A percentile compares a stretch with the other conserved stretches of the same genome.
Conservation (phyloP, 2,888 invertebrate species). For the Oscheius sp. region DNA sequence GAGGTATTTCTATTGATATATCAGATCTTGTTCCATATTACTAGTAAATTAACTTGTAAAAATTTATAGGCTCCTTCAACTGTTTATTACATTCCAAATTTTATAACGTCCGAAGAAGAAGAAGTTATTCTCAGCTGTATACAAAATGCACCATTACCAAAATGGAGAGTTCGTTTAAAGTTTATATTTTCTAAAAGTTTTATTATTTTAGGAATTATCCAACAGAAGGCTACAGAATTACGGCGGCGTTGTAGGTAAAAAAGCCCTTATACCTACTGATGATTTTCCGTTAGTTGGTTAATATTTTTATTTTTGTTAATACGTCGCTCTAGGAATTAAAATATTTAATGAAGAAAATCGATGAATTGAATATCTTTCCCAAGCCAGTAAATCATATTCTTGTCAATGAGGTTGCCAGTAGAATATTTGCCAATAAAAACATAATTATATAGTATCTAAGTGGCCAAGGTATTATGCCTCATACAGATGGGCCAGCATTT, state of each 20-base stretch:
- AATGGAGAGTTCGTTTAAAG: slow-evolving; percentile 85
- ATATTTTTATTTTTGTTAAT: background rate
- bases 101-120: slow-evolving; percentile 73
- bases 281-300: slow-evolving; percentile 81
- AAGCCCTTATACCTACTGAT: slow-evolving; percentile 89
- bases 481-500: slow-evolving; percentile 93
- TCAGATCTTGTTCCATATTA: background rate
- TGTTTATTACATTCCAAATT: slow-evolving; percentile 69
- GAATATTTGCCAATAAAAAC: background rate
- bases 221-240: slow-evolving; percentile 95
- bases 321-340: slow-evolving; percentile 43
- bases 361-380: slow-evolving; percentile 47
- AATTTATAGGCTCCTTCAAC: slow-evolving; percentile 55
- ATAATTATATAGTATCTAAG: slow-evolving; percentile 8
- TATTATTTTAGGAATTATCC: slow-evolving; percentile 74
- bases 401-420: slow-evolving; percentile 43
- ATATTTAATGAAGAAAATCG: slow-evolving; percentile 54
- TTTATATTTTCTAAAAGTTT: background rate
- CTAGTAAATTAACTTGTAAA: background rate
- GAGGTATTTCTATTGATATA: slow-evolving; percentile 23
- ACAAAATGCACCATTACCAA: slow-evolving; percentile 84
- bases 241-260: slow-evolving; percentile 92
- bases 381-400: slow-evolving; percentile 53
- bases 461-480: slow-evolving; percentile 92
- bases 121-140: slow-evolving; percentile 66